Evolutionary conservation across 64 coral and sea anemone genomes (phyloP), one percentile per base, ranked within the genome.

Genomic region (Hydrozoanthus tunicans): DNA sequence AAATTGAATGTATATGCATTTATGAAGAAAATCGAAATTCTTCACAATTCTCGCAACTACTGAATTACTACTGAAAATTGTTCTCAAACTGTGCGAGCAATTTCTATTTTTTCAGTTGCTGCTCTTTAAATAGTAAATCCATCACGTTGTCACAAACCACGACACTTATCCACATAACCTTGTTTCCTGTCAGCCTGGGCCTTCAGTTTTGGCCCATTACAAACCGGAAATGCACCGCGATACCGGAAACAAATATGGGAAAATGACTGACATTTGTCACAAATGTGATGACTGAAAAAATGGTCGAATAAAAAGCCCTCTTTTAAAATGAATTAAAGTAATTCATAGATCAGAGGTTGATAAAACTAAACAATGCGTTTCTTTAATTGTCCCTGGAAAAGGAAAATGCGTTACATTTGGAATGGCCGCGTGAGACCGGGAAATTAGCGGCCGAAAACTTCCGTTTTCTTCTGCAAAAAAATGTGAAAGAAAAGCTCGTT

Each of bases 251-350:
- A 54, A 51, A 74, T 60, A 88, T 73, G 54, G 15, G 68, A 88
- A 74, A 75, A n/a, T 88, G 84, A 88, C 12, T 88, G 84, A 88
- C 84, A 73, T 56, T 88, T 88, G 69, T 88, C 84, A 88, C 24
- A 59, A 73, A 73, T 75, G 67, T 88, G 83, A 86, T 71, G 84
- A 73, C 54, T 86, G 72, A 59, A 88, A 14, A 88, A 88, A 88
- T 88, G 55, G 69, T 7, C 11, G 69, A 72, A n/a, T 60, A 88
- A 88, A 88, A 70, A 70, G 70, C 14, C 23, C 56, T 72, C 84
- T 73, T 88, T 88, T 88, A 88, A 88, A 74, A 74, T 72, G 55
- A 74, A 74, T 73, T 88, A 74, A 88, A 75, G 55, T 75, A 73
- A 73, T 70, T 60, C 9, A 88, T 73, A 73, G 84, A 67, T 88